Evolutionary conservation across 2,797 vertebrate genomes (phyloP), one percentile per base, ranked within the genome.

Genomic region (Macropodus opercularis): DNA sequence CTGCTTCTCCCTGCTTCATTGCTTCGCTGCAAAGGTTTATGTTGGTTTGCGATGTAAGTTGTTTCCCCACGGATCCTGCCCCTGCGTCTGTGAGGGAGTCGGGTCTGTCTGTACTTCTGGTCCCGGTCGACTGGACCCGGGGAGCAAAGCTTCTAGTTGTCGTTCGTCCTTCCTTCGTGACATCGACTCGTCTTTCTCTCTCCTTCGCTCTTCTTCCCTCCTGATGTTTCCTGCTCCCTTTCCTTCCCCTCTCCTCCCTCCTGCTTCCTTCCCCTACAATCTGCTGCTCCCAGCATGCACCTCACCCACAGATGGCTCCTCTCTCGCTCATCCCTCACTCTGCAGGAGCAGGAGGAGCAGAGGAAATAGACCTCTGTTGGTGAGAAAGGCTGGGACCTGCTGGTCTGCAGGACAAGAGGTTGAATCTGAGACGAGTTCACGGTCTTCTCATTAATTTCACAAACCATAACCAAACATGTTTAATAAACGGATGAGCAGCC

Each of bases 261-360:
- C n/a, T 17, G 26, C 44, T 3, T 41, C 41, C 55, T 35, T 44
- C 34, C n/a, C 8, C 29, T 36, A 15, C 73, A 72, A 57, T 71
- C 75, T 77, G 74, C 57, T 69, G 29, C 61, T 51, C 60, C 73
- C 73, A 75, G 78, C 71, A 75, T 77, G 76, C 73, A 73, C 56
- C 54, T 66, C 63, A 59, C 42, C 61, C 73, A 77, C 80, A 79
- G 73, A 83, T 80, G 80, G 71, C 57, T 24, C 51, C 51, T 44
- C 70, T 26, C 26, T 50, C 2, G 6, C 51, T 35, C 52, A 36
- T 69, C 58, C 44, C 10, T 56, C 19, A 7, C 80, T 63, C 74
- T 8, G 60, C 67, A 47, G 80, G 77, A 63, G 57, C 56, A 72
- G 38, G 31, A 51, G 61, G 54, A 80, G 55, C 40, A 72, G 48